These are phyloP conservation scores for Alces alces DNA, from an alignment of 2,113 vertebrate species.

Conservation along the genomic window DNA sequence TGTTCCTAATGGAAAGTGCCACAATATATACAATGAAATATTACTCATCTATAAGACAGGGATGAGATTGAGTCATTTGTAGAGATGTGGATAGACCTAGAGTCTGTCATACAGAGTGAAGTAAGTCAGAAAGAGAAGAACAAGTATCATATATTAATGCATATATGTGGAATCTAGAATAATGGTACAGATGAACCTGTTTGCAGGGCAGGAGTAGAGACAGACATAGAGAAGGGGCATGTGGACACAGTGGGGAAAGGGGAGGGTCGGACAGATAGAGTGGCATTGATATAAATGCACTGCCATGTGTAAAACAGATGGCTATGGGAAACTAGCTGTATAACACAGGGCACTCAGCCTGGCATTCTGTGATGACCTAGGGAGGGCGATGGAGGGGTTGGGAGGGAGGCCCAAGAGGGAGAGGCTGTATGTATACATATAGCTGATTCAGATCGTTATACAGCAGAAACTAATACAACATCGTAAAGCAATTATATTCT, in stretches of 20 bases:
- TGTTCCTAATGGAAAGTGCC: neutral
- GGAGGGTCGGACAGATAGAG: neutral
- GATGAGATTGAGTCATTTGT: neutral
- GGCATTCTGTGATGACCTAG: neutral
- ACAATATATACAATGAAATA: neutral
- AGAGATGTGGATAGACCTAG: neutral
- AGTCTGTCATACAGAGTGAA: neutral
- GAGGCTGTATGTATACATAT: neutral
- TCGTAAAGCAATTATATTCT: neutral
- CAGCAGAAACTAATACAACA: neutral
- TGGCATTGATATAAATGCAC: neutral
- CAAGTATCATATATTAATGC: neutral
- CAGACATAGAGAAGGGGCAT: neutral
- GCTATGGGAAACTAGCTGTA: neutral
- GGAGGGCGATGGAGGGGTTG: neutral
- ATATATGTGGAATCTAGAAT: neutral
- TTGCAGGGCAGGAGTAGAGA: neutral
- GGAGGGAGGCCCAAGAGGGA: neutral
- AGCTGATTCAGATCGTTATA: neutral
- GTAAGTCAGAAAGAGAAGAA: neutral
- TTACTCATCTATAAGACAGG: neutral
- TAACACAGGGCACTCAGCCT: neutral
- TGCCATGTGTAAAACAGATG: neutral
- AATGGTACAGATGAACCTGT: neutral
- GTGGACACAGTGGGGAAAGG: neutral